Evolutionary conservation across 2,113 vertebrate genomes (phyloP), one percentile per base, ranked within the genome.

Genomic region (Merops nubicus): DNA sequence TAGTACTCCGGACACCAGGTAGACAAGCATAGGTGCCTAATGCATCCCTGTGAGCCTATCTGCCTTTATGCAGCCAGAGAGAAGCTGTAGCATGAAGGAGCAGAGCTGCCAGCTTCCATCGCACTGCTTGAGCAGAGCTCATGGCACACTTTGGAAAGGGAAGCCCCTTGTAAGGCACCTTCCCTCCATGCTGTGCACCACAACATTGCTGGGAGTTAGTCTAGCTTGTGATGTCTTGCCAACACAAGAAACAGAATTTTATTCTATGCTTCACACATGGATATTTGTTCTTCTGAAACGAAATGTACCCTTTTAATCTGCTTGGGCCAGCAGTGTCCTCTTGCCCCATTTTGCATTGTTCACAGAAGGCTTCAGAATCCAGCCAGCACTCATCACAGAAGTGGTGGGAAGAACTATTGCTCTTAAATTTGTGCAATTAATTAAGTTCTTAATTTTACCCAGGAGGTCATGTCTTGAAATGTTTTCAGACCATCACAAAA

Each of bases 401-500:
- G 2, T 78, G 64, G 38, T 89, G 51, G 48, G 33, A 90, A 93
- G 63, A 92, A 45, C n/a, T 17, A 42, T 40, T 63, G 65, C 47
- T 84, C 83, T 19, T 74, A 53, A 53, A 75, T 81, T 89, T 89
- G 79, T 91, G 54, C 40, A 63, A 62, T 75, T 93, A 90, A 88
- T 76, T 69, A 72, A 64, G 53, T 67, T 92, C 76, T 89, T 95
- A 60, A 78, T 91, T 96, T 87, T 84, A 91, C 47, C 47, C 34
- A 6, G 9, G 45, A 78, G 65, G 33, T 96, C 48, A 25, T 7
- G 33, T 72, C 73, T 90, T 88, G 51, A 89, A 91, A 73, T 60
- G 48, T n/a, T 87, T 94, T 90, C 88, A 93, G 85, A 56, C 40
- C 40, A 50, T 91, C 65, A 87, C 54, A 53, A 72, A 93, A 89